phyloP scores from a whole-genome alignment of 2,113 vertebrate genomes.

The Pycnonotus jocosus region DNA sequence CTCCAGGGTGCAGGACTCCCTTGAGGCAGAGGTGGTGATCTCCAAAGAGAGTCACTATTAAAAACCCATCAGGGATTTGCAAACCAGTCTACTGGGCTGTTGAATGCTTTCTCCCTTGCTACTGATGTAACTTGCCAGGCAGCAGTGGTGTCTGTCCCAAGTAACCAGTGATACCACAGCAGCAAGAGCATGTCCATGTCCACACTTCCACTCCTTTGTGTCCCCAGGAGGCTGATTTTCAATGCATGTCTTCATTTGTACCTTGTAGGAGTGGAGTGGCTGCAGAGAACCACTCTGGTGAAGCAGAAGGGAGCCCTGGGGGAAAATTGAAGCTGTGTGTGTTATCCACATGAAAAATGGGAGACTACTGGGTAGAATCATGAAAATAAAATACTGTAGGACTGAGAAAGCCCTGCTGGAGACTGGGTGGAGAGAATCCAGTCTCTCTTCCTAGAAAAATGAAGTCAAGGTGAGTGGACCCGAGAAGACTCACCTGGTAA shows the following conservation, averaged over 20 bases:
- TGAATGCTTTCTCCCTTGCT: not conserved
- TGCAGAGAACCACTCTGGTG: not conserved
- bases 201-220: not conserved
- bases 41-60: not conserved
- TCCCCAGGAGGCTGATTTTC: not conserved
- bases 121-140: not conserved
- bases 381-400: not conserved
- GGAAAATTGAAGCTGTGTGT: not conserved
- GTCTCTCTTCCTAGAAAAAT: not conserved
- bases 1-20: not conserved
- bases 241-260: not conserved
- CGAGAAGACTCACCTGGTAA: not conserved
- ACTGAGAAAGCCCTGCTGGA: not conserved
- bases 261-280: not conserved
- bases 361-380: not conserved
- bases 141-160: not conserved
- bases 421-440: not conserved
- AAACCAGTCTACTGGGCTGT: not conserved
- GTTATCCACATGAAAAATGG: not conserved
- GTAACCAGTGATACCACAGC: not conserved
- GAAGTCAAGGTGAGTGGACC: not conserved
- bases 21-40: not conserved
- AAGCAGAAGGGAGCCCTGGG: not conserved
- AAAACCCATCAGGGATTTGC: not conserved
- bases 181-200: not conserved